These are phyloP conservation scores for Hirudo medicinalis DNA, from an alignment of 1,140 invertebrate species.

Conservation along the genomic window DNA sequence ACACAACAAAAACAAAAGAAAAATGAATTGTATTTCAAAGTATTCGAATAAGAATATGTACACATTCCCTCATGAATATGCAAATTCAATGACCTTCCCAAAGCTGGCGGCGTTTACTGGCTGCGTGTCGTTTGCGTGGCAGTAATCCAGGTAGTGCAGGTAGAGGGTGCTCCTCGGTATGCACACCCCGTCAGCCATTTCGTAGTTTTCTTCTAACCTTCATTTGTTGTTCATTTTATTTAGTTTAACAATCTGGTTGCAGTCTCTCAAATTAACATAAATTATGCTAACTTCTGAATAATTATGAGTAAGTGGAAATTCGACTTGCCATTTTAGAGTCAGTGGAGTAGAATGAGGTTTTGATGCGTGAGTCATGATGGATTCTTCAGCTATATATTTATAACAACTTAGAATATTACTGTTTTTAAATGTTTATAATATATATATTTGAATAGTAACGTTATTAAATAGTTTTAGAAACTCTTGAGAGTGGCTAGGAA, in stretches of 20 bases:
- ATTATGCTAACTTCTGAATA: too few species aligned
- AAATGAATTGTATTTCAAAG: too few species aligned
- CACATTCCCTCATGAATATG: too few species aligned
- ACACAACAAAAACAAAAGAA: too few species aligned
- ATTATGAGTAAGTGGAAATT: neutral
- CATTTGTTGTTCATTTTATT: neutral
- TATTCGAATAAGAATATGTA: too few species aligned
- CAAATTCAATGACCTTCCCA: constrained; percentile 42
- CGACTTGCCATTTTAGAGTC: constrained; percentile 44
- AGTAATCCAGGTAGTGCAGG: constrained; percentile 48
- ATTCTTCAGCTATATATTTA: neutral
- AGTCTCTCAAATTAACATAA: too few species aligned
- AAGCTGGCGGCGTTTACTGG: constrained; percentile 51
- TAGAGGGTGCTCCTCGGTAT: constrained; percentile 48
- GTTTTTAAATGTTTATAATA: too few species aligned
- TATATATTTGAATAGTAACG: too few species aligned
- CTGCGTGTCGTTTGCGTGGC: constrained; percentile 42
- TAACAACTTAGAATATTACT: too few species aligned
- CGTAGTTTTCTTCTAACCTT: constrained; percentile 49
- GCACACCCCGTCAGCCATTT: constrained; percentile 48
- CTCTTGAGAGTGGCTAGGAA: too few species aligned
- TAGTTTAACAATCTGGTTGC: too few species aligned
- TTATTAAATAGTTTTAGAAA: neutral
- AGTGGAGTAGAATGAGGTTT: constrained; percentile 48
- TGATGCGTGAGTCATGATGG: constrained; percentile 14